Evolutionary conservation across 2,888 invertebrate genomes (phyloP).

Genomic region (Eulithis prunata): DNA sequence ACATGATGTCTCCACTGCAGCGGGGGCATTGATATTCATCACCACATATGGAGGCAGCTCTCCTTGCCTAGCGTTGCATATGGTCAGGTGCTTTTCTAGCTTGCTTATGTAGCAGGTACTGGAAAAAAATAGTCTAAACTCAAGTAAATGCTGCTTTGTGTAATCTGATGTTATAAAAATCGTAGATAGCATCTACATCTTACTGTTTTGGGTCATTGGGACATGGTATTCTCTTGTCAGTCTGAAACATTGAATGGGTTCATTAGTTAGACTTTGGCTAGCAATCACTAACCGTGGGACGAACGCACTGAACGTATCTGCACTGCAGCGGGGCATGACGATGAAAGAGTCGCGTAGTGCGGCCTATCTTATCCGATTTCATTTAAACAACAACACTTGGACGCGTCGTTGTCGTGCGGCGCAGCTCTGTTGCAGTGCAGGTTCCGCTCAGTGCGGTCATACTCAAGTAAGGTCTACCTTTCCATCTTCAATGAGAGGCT

Average conservation of each 20-base stretch:
- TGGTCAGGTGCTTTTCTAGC: slow-evolving; percentile 87
- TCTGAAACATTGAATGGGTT: slow-evolving; percentile 53
- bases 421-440: too few relatives aligned
- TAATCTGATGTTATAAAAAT: background rate
- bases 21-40: slow-evolving; percentile 74
- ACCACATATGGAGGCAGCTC: slow-evolving; percentile 81
- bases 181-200: slow-evolving; percentile 44
- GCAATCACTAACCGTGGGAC: too few relatives aligned
- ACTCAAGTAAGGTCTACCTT: slow-evolving; percentile 30
- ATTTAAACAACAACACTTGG: too few relatives aligned
- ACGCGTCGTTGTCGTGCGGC: too few relatives aligned
- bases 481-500: slow-evolving; percentile 54
- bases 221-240: slow-evolving; percentile 85
- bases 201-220: slow-evolving; percentile 90
- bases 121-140: slow-evolving; percentile 47
- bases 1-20: slow-evolving; percentile 44
- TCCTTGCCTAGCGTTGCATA: slow-evolving; percentile 88
- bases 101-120: slow-evolving; percentile 88
- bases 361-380: too few relatives aligned
- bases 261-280: too few relatives aligned
- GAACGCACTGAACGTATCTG: too few relatives aligned
- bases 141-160: background rate
- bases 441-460: too few relatives aligned
- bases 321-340: too few relatives aligned
- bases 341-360: too few relatives aligned